These are phyloP conservation scores for Pilophorus perplexus DNA, from an alignment of 2,888 invertebrate species.

Conservation along the genomic window DNA sequence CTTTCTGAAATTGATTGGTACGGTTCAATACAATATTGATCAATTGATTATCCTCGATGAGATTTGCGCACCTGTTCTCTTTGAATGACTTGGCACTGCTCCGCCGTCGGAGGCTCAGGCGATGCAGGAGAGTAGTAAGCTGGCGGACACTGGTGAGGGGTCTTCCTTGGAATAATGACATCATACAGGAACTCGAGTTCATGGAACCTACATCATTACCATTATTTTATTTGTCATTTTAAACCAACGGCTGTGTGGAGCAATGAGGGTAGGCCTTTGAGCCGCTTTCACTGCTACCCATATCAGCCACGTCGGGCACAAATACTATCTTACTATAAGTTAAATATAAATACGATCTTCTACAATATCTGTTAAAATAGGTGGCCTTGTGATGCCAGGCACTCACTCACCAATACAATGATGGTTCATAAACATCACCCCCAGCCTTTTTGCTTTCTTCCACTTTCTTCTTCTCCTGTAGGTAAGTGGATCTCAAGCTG, in stretches of 20 bases:
- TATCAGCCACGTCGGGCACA: too few species aligned
- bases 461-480: conserved; percentile 34
- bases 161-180: conserved; percentile 28
- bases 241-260: too few species aligned
- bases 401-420: conserved; percentile 24
- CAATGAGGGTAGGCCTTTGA: too few species aligned
- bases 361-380: too few species aligned
- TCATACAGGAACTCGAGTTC: conserved; percentile 21
- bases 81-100: neutral
- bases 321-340: too few species aligned
- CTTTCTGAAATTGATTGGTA: neutral
- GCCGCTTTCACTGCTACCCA: too few species aligned
- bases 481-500: conserved; percentile 29
- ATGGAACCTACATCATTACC: conserved; percentile 21
- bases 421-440: conserved; percentile 14
- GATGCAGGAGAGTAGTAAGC: neutral
- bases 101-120: neutral
- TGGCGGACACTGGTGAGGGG: neutral
- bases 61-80: too few species aligned
- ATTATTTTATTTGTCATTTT: too few species aligned
- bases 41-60: too few species aligned
- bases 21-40: too few species aligned
- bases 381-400: too few species aligned
- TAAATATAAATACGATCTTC: too few species aligned
- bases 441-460: conserved; percentile 21